These are phyloP conservation scores for Schizaphis graminum DNA, from an alignment of 2,888 invertebrate species.

Conservation along the genomic window DNA sequence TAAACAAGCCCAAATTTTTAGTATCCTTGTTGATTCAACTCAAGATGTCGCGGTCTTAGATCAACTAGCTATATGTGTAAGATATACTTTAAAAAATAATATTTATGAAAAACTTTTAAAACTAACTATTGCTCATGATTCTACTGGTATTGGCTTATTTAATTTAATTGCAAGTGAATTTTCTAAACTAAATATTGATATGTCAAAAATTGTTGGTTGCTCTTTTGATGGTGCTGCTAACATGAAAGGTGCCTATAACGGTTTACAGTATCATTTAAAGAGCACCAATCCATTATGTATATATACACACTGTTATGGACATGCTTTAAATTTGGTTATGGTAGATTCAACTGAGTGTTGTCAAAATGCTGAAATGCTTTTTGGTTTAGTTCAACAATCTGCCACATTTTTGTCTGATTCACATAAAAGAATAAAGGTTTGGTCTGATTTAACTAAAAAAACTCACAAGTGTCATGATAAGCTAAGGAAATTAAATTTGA, in stretches of 20 bases:
- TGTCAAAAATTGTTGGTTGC: slow-evolving; percentile 18
- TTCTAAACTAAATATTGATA: neutral
- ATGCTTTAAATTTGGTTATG: slow-evolving; percentile 9
- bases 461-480: neutral
- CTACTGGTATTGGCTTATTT: slow-evolving; percentile 18
- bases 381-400: slow-evolving; percentile 22
- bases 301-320: too few relatives aligned
- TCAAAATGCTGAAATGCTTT: slow-evolving; percentile 5
- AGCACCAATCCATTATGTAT: neutral
- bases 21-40: slow-evolving; percentile 64
- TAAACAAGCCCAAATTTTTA: slow-evolving; percentile 52
- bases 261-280: slow-evolving; percentile 30
- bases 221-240: slow-evolving; percentile 50
- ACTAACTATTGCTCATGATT: slow-evolving; percentile 57
- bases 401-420: slow-evolving; percentile 14
- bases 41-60: slow-evolving; percentile 66
- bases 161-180: slow-evolving; percentile 45
- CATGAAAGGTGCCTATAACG: slow-evolving; percentile 23
- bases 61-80: slow-evolving; percentile 66
- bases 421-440: slow-evolving; percentile 26
- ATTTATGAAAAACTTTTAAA: slow-evolving; percentile 64
- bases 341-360: neutral
- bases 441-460: slow-evolving; percentile 9
- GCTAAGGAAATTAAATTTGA: too few relatives aligned
- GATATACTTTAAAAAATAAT: slow-evolving; percentile 59